Conservation (phyloP, 2,113 vertebrate genomes). For the Entomyzon cyanotis region DNA sequence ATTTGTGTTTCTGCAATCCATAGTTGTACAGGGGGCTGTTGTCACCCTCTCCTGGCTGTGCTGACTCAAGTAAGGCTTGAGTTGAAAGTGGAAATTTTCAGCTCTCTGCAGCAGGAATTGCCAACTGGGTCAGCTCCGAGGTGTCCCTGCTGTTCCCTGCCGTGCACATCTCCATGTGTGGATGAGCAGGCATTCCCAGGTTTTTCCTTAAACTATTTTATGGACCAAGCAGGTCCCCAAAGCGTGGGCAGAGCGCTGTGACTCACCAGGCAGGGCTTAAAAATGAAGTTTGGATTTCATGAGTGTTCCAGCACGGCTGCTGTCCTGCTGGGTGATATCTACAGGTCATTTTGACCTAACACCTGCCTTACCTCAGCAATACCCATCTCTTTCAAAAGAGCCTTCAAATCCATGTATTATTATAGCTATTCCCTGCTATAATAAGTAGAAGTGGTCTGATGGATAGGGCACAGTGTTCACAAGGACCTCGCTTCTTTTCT, state of each 20-base stretch:
- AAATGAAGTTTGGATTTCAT: neutral
- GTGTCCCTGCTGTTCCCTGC: neutral
- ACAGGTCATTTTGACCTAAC: neutral
- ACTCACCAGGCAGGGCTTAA: accelerated
- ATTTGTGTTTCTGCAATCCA: neutral
- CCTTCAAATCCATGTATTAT: neutral
- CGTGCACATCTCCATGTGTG: accelerated
- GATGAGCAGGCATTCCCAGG: neutral
- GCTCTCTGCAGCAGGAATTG: neutral
- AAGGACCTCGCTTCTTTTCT: neutral
- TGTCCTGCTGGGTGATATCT: neutral
- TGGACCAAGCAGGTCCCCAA: neutral
- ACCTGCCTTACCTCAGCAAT: neutral
- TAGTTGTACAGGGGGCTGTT: neutral
- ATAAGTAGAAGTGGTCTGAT: neutral
- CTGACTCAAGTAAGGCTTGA: neutral
- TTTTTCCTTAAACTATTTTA: neutral
- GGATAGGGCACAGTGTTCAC: accelerated
- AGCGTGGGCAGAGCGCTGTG: accelerated
- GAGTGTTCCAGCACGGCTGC: accelerated
- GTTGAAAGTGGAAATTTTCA: neutral
- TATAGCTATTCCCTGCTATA: neutral
- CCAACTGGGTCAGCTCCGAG: neutral
- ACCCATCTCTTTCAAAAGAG: neutral
- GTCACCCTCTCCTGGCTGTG: accelerated